phyloP scores from a whole-genome alignment of 53 echinoderm and acorn worm species.

The Antedon mediterranea region DNA sequence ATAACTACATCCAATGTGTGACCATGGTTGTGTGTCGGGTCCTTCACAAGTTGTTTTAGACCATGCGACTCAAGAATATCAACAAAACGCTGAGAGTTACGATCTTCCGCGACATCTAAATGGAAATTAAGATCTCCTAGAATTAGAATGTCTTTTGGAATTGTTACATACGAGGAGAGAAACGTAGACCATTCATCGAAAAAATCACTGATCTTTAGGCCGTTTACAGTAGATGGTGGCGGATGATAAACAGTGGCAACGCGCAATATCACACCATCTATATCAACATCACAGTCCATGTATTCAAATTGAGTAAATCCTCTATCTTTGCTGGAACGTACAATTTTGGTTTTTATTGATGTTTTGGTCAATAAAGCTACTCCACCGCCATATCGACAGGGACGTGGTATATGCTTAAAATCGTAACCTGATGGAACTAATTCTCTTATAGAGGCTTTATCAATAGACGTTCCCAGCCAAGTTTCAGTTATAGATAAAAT shows the following conservation, averaged over 20 bases:
- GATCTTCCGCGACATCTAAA: too few species aligned
- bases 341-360: conserved; percentile 2
- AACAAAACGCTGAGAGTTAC: too few species aligned
- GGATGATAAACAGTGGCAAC: conserved; percentile 9
- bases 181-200: too few species aligned
- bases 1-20: too few species aligned
- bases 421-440: conserved; percentile 14
- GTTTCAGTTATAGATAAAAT: conserved; percentile 18
- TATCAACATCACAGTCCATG: conserved; percentile 2
- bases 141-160: too few species aligned
- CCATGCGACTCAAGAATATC: too few species aligned
- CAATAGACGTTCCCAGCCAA: not conserved
- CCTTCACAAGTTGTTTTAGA: too few species aligned
- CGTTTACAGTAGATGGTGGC: conserved; percentile 6
- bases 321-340: not conserved
- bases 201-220: conserved; percentile 3
- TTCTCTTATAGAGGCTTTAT: not conserved
- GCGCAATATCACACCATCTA: not conserved
- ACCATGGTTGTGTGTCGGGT: too few species aligned
- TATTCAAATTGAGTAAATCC: conserved; percentile 5
- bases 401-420: conserved; percentile 18
- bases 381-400: conserved; percentile 8
- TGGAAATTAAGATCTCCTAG: too few species aligned
- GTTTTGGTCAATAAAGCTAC: conserved; percentile 13
- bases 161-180: too few species aligned